Evolutionary conservation across 23 tunicate genomes (phyloP), one percentile per base, ranked within the genome.

Genomic region (Halocynthia aurantium): DNA sequence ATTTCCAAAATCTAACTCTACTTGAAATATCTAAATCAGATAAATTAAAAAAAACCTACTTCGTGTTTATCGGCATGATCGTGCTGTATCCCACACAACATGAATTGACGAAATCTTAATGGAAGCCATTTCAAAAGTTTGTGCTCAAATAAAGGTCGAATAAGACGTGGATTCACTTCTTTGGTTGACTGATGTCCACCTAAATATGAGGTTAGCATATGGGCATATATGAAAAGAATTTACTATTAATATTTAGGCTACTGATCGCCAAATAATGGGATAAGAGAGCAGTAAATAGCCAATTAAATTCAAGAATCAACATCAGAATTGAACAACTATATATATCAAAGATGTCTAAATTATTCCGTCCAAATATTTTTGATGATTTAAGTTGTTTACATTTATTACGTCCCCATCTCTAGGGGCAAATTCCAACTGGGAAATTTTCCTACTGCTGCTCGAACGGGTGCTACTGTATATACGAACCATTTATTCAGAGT

Each of bases 71-170:
- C 63, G 75, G 7, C 71, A 64, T 65, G 44, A 51, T 74, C 86
- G 20, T 82, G 75, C 17, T 65, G 65, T 22, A 82, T 81, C 0
- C 92, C 92, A 51, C 82, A 86, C 82, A 82, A 67, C 68, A 55
- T 74, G 53, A 69, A 52, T 75, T 62, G 52, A 52, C 78, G 57
- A 15, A 76, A 76, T 31, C 71, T 76, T 69, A 84, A 82, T 6
- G 96, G 88, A 54, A 89, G 65, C 80, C 96, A 89, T 6, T 75
- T n/a, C 56, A 84, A 89, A 17, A 89, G 50, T 70, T 75, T 31
- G 67, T 89, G 88, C 60, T 84, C 83, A 19, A 89, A 75, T 11
- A 89, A 63, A 11, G 88, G 88, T 22, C 68, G 67, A 50, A 89
- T 62, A 17, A 89, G 67, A 11, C 55, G 52, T 12, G 85, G 84